Evolutionary conservation across 2,888 invertebrate genomes (phyloP).

Genomic region (Morpho helenor): DNA sequence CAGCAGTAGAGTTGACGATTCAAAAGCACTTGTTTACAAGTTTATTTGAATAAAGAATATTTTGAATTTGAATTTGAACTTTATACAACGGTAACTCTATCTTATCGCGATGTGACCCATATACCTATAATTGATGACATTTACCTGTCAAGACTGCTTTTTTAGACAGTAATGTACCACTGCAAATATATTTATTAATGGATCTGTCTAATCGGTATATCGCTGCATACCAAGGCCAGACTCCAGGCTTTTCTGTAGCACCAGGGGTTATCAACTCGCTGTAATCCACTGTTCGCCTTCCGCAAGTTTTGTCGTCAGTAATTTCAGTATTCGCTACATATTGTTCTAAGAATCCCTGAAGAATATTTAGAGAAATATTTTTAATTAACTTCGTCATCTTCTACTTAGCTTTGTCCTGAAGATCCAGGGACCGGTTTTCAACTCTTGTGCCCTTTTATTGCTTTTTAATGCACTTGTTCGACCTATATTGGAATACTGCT

Average conservation of each 20-base stretch:
- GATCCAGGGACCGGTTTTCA: no score
- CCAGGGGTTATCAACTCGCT: background rate
- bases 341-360: conserved; percentile 1
- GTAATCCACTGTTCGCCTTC: background rate
- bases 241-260: background rate
- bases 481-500: no score
- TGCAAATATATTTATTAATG: background rate
- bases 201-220: background rate
- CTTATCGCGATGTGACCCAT: no score
- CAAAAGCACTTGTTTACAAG: no score
- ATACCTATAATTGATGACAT: background rate
- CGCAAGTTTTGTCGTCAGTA: background rate
- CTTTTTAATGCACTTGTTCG: no score
- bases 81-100: no score
- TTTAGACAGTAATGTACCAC: background rate
- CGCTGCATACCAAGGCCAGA: conserved; percentile 1
- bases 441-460: no score
- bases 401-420: no score
- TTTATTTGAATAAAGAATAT: no score
- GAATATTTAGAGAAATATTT: background rate
- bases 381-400: no score
- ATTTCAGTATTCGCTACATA: background rate
- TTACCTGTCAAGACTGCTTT: background rate
- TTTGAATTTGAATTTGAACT: no score
- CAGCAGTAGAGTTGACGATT: no score